phyloP scores from a whole-genome alignment of 2,888 invertebrate species.

The Electrophaes corylata region DNA sequence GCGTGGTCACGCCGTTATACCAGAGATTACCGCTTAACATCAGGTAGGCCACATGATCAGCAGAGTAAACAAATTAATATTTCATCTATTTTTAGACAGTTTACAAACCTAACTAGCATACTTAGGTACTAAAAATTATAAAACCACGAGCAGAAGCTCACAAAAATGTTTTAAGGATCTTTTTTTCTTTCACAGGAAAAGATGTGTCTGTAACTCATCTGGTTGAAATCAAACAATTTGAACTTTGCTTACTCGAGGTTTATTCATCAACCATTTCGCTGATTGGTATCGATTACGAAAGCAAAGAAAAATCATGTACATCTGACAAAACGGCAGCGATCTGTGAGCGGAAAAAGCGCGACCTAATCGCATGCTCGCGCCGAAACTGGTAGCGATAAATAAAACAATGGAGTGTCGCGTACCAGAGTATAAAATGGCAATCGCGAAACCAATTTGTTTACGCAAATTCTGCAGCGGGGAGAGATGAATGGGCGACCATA shows the following conservation, averaged over 20 bases:
- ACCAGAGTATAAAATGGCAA: slow-evolving; percentile 84
- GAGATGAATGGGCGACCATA: slow-evolving; percentile 83
- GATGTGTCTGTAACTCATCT: not conserved
- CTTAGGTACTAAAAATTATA: too few species aligned
- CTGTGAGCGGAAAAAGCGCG: slow-evolving; percentile 79
- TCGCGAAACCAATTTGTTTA: slow-evolving; percentile 85
- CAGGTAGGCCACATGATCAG: too few species aligned
- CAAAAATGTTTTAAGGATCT: too few species aligned
- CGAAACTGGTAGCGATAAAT: slow-evolving; percentile 82
- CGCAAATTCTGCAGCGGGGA: slow-evolving; percentile 83
- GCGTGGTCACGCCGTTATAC: too few species aligned
- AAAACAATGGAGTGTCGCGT: slow-evolving; percentile 82
- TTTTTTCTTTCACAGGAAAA: too few species aligned
- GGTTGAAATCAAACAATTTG: not conserved
- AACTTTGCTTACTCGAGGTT: not conserved
- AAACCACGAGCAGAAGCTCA: too few species aligned
- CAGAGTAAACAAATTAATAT: too few species aligned
- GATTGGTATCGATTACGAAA: slow-evolving; percentile 11
- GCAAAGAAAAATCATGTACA: slow-evolving; percentile 55
- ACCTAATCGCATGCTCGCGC: slow-evolving; percentile 80
- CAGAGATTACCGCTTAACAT: too few species aligned
- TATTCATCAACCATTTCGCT: not conserved
- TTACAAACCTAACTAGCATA: too few species aligned
- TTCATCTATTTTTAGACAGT: too few species aligned
- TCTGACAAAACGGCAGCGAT: slow-evolving; percentile 75